A percentile compares a stretch with the other conserved stretches of the same genome.
These are phyloP conservation scores for Hirtodrosophila alboralis DNA, from an alignment of 2,888 invertebrate genomes.

Conservation along the genomic window DNA sequence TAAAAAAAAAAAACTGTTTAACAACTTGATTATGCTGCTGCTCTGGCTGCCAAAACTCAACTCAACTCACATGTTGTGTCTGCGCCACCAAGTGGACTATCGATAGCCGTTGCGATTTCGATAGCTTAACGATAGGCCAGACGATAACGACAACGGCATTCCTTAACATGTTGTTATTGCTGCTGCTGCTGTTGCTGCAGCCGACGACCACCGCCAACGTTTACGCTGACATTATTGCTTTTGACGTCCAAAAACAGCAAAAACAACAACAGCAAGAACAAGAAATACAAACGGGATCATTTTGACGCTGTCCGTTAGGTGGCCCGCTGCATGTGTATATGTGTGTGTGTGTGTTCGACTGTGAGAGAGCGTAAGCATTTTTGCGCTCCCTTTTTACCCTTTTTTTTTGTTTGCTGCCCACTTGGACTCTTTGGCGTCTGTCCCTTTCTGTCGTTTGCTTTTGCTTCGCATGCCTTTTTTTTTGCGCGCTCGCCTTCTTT, in stretches of 20 bases:
- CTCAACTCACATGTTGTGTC: constrained; percentile 10
- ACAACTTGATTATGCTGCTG: constrained; percentile 14
- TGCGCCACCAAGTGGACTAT: constrained; percentile 29
- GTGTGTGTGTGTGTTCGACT: constrained; percentile 6
- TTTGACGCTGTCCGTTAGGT: constrained; percentile 49
- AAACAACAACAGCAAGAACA: constrained; percentile 18
- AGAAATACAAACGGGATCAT: constrained; percentile 60
- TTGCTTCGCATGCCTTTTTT: constrained; percentile 36
- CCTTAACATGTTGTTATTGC: constrained; percentile 36
- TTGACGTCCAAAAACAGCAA: constrained; percentile 32
- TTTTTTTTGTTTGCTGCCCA: constrained; percentile 33
- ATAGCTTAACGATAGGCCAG: constrained; percentile 43
- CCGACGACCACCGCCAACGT: constrained; percentile 52
- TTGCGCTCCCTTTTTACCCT: constrained; percentile 51
- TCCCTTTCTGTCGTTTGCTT: constrained; percentile 36
- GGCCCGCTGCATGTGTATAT: constrained; percentile 25
- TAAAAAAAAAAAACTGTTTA: constrained; percentile 14
- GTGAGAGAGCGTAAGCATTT: constrained; percentile 7
- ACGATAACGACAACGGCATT: constrained; percentile 50
- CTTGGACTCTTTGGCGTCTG: constrained; percentile 45
- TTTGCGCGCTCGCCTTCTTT: constrained; percentile 24
- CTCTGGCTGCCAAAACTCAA: constrained; percentile 2
- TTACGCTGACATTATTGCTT: constrained; percentile 53
- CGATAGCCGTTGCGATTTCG: constrained; percentile 30
- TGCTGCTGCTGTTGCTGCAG: constrained; percentile 23